A percentile compares a stretch with the other conserved stretches of the same genome.
Conservation (phyloP, 2,113 vertebrate genomes). For the Colinus virginianus region DNA sequence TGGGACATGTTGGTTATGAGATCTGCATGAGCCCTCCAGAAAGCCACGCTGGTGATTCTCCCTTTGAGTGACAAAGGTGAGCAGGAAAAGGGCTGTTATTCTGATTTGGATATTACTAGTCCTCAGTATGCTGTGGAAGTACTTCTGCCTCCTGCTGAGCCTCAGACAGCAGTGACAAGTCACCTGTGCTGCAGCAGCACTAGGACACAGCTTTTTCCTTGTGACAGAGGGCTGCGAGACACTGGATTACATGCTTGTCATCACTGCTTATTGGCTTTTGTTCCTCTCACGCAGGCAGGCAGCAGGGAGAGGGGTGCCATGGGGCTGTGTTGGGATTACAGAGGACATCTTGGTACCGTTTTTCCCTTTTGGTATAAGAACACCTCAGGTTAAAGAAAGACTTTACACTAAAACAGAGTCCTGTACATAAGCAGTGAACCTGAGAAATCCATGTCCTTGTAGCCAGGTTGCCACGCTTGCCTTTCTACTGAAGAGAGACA, state of each 20-base stretch:
- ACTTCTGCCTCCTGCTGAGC: constrained; percentile 30
- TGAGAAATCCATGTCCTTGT: neutral
- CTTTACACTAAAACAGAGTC: neutral
- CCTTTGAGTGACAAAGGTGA: neutral
- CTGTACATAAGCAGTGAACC: neutral
- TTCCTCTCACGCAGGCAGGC: neutral
- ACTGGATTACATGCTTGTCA: constrained; percentile 62
- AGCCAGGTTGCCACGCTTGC: neutral
- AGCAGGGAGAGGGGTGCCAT: neutral
- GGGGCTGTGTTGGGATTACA: neutral
- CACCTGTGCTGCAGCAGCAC: neutral
- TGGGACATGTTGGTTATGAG: neutral
- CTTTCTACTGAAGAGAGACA: neutral
- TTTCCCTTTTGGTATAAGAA: neutral
- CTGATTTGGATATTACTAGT: neutral
- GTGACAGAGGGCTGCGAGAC: constrained; percentile 20
- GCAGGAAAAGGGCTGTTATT: neutral
- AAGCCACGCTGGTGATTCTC: neutral
- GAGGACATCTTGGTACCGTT: neutral
- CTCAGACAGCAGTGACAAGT: neutral
- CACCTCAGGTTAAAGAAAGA: neutral
- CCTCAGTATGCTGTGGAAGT: neutral
- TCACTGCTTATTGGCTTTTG: constrained; percentile 53
- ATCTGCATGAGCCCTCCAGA: neutral
- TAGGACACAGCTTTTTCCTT: constrained; percentile 15